Evolutionary conservation across 2,797 vertebrate genomes (phyloP), one percentile per base, ranked within the genome.

Genomic region (Simalia tracyae): DNA sequence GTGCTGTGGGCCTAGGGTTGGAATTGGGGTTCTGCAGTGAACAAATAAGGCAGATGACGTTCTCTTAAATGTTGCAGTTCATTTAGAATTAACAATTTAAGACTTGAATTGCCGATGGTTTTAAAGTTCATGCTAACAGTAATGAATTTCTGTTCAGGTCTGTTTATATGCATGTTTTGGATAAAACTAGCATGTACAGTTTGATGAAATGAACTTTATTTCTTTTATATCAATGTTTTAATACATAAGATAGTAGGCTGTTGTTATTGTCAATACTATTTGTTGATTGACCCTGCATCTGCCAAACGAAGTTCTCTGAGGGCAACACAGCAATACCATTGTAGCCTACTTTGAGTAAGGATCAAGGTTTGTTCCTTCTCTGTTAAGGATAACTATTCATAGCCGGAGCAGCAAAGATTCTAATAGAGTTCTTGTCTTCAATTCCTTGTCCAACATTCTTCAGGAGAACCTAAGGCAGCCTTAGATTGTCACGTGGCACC

Each of bases 1-100:
- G 99, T 96, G 99, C 98, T 85, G 99, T 99, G 95, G 99, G 98
- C 94, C 98, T 98, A 36, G 98, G 99, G 96, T 98, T 99, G 94
- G 99, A 98, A 0, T 98, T 99, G 94, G 98, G 98, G 98, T 99
- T 99, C 99, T 99, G 94, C 12, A 94, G 86, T 88, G 86, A 76
- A 81, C 5, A 46, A 84, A 42, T 24, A 72, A 91, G 66, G 87
- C 22, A 89, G 42, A 81, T 46, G 54, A 31, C 60, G 5, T 68
- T 46, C 50, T 86, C 66, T 17, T 68, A 31, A 17, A 60, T 4
- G 11, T 59, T n/a, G 17, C 50, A 42, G 42, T 3, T 76, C 19
- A 63, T 87, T 81, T 24, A 59, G 22, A 56, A 56, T 42, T 61
- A 89, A n/a, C 9, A 31, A 76, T 31, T 14, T 2, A 57, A 66